A percentile compares a stretch with the other conserved stretches of the same genome.
Conservation (phyloP, 1,140 invertebrate species). For the Zaprionus inermis region DNA sequence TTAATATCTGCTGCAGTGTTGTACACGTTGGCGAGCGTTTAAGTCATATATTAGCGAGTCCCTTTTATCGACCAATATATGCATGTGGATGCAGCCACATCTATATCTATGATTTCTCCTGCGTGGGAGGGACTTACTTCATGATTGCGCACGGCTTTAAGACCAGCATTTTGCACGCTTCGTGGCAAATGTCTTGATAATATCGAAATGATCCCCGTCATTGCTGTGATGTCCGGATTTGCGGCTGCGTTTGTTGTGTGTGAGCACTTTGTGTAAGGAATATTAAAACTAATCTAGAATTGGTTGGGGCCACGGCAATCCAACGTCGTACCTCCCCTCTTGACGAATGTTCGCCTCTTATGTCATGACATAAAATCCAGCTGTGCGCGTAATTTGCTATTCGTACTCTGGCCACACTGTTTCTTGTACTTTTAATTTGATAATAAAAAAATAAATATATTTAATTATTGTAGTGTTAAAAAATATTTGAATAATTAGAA, state of each 20-base stretch:
- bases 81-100: background rate
- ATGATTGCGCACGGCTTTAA: constrained; percentile 67
- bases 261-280: constrained; percentile 53
- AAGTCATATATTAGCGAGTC: background rate
- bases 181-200: constrained; percentile 74
- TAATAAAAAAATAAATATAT: background rate
- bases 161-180: constrained; percentile 62
- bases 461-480: background rate
- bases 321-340: constrained; percentile 63
- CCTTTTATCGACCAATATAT: background rate
- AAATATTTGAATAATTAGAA: background rate
- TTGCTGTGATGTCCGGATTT: constrained; percentile 46
- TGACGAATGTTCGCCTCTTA: constrained; percentile 49
- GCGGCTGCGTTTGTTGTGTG: constrained; percentile 29
- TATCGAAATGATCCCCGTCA: constrained; percentile 78
- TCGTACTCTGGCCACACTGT: constrained; percentile 30
- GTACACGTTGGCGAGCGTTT: no score
- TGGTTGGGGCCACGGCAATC: constrained; percentile 55
- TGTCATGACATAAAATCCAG: constrained; percentile 36
- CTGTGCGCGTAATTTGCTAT: constrained; percentile 24
- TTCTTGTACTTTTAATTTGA: constrained; percentile 10
- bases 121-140: constrained; percentile 65
- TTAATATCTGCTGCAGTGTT: background rate
- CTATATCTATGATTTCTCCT: constrained; percentile 11
- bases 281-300: constrained; percentile 52